Evolutionary conservation across 2,797 vertebrate genomes (phyloP).

Genomic region (Acanthiza pusilla): DNA sequence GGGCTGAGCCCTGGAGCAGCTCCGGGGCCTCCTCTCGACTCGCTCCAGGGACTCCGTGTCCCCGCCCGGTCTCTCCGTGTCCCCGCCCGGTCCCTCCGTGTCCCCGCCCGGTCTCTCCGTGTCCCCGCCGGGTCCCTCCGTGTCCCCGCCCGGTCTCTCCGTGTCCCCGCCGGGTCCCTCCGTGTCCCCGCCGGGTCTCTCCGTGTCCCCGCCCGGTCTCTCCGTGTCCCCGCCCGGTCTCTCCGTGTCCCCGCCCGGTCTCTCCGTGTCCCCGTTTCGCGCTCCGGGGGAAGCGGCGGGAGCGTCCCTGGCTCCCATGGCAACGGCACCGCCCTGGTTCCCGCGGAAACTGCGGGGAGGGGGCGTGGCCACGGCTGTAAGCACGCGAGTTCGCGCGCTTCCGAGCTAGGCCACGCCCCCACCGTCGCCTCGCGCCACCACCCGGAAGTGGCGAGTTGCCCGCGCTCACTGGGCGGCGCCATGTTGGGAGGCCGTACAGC

Average conservation of each 20-base stretch:
- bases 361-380: fast-evolving
- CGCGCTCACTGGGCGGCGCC: background rate
- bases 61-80: too few relatives aligned
- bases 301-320: background rate
- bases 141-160: too few relatives aligned
- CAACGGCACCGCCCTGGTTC: background rate
- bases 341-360: fast-evolving
- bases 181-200: background rate
- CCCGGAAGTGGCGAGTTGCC: background rate
- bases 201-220: too few relatives aligned
- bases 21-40: background rate
- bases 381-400: fast-evolving
- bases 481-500: background rate
- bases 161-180: background rate
- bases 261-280: background rate
- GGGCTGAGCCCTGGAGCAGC: background rate
- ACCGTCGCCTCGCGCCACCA: fast-evolving
- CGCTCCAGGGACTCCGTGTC: background rate
- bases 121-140: too few relatives aligned
- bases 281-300: background rate
- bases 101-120: too few relatives aligned
- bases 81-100: too few relatives aligned
- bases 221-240: too few relatives aligned
- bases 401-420: background rate
- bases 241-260: background rate